Percentiles rank a stretch among this genome's conserved stretches.
phyloP scores from a whole-genome alignment of 2,797 vertebrate species.

The Australoheros facetus region DNA sequence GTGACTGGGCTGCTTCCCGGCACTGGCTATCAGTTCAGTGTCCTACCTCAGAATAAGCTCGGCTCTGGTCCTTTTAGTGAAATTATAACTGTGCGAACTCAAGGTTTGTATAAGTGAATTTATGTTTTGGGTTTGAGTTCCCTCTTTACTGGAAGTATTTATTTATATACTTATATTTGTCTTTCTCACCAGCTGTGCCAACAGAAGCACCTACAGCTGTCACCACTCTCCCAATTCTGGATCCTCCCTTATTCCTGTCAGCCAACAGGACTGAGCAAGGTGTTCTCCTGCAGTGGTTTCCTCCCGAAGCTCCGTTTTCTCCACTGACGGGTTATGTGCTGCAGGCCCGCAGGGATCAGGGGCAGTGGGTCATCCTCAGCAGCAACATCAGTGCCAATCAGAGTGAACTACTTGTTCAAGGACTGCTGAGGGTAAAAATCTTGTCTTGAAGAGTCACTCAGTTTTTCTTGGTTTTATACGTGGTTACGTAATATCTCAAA shows the following conservation, averaged over 20 bases:
- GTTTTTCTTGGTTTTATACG: neutral
- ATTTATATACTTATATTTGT: slow-evolving; percentile 1
- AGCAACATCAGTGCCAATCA: slow-evolving; percentile 81
- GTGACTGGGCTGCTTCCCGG: slow-evolving; percentile 87
- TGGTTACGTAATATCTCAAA: neutral
- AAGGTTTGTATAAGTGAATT: slow-evolving; percentile 68
- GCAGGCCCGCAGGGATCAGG: slow-evolving; percentile 86
- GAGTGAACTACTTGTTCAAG: slow-evolving; percentile 87
- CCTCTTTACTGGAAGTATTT: neutral
- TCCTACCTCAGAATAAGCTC: slow-evolving; percentile 95
- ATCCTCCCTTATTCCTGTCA: slow-evolving; percentile 84
- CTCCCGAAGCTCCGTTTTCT: slow-evolving; percentile 78
- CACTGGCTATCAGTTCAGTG: slow-evolving; percentile 91
- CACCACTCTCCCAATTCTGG: slow-evolving; percentile 68
- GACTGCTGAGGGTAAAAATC: slow-evolving; percentile 87
- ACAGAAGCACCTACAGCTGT: slow-evolving; percentile 69
- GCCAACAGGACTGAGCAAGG: slow-evolving; percentile 85
- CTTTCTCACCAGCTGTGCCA: slow-evolving; percentile 61
- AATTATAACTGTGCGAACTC: slow-evolving; percentile 86
- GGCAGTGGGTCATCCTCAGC: slow-evolving; percentile 88
- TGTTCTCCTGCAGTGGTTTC: slow-evolving; percentile 87
- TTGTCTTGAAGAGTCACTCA: too few species aligned
- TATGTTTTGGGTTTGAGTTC: neutral
- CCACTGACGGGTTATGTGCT: slow-evolving; percentile 86
- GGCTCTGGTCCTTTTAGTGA: slow-evolving; percentile 96